Conservation (phyloP, 1,140 invertebrate genomes). For the silkworm (Bombyx mori) region ASM3026992v2 NC_085112.1:8654001-8654500, state of each 20-base stretch:
- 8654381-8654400: too few species aligned
- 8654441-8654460: too few species aligned
- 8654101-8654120: conserved; percentile 17
- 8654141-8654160: conserved; percentile 14
- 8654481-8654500: too few species aligned
- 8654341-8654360: too few species aligned
- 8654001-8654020: conserved; percentile 29
- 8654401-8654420: too few species aligned
- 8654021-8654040: conserved; percentile 25
- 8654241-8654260: conserved; percentile 20
- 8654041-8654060: conserved; percentile 19
- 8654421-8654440: too few species aligned
- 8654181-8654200: conserved; percentile 22
- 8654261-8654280: conserved; percentile 7
- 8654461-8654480: too few species aligned
- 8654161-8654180: conserved; percentile 15
- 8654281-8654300: too few species aligned
- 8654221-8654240: conserved; percentile 23
- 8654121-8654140: conserved; percentile 25
- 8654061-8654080: conserved; percentile 11
- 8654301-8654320: too few species aligned
- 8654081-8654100: conserved; percentile 24
- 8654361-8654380: too few species aligned
- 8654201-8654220: conserved; percentile 18
- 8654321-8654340: too few species aligned